Base-by-base conservation (phyloP, 2,797 vertebrate genomes). In the Crocodylus rhombifer region DNA sequence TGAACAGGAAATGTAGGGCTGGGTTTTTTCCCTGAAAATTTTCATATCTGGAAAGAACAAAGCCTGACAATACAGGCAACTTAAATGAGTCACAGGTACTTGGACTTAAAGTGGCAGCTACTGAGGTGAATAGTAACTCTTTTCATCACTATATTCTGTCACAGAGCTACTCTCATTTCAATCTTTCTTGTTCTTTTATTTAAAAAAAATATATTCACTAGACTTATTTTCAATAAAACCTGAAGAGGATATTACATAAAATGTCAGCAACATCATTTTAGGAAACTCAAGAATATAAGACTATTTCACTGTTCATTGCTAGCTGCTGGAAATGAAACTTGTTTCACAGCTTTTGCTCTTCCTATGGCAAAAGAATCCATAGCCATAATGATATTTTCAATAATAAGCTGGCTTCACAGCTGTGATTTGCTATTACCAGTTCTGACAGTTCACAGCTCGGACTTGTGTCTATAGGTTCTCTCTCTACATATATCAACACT, bases 1-100 rank as follows among this genome's bases (percentile, higher is more conserved):
- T 58, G 2, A 23, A 14, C 3, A 58, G 5, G 58, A 17, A 25
- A 4, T 0, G 3, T 1, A 0, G 12, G 30, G 55, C 21, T 14
- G 1, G 36, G 1, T 15, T 10, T 17, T 21, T 25, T 42, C 12
- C 7, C 12, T 71, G 33, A 21, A 71, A 71, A 71, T 7, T 10
- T 58, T 7, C 2, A 36, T 11, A 57, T 36, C 14, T 5, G 5
- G 9, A 36, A 3, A 6, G 26, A 25, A 25, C 16, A 28, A 3
- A 17, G 14, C 7, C 1, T 73, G 14, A 28, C 4, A 17, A 26
- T 42, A 36, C 8, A 1, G 1, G 12, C 25, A 58, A 73, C 11
- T 0, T 0, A 71, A 28, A 33, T 77, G 28, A 56, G 9, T 42
- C 25, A 6, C 14, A 16, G 14, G 17, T 2, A 13, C 16, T 17